A percentile compares a stretch with the other conserved stretches of the same genome.
Conservation (phyloP, 2,888 invertebrate species). For the Lysandra bellargus region DNA sequence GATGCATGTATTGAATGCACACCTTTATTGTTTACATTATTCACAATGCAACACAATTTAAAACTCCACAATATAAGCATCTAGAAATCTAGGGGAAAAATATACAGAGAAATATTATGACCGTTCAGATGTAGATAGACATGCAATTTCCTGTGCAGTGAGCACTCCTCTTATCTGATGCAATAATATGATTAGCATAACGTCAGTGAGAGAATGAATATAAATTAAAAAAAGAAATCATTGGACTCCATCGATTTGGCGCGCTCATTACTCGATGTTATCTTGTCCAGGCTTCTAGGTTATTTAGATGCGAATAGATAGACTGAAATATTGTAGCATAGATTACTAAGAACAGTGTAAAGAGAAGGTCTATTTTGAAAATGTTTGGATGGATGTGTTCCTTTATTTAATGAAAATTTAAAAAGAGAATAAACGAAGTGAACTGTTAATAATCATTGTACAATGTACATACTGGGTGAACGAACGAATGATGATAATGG, state of each 20-base stretch:
- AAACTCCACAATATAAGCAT: neutral
- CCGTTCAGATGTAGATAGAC: slow-evolving; percentile 12
- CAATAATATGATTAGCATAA: slow-evolving; percentile 26
- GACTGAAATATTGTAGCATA: neutral
- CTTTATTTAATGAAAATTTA: too few relatives aligned
- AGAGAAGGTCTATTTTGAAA: too few relatives aligned
- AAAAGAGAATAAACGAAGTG: too few relatives aligned
- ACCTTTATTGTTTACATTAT: neutral
- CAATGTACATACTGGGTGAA: too few relatives aligned
- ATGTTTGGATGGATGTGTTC: too few relatives aligned
- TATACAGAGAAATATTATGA: slow-evolving; percentile 3
- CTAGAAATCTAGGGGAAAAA: neutral
- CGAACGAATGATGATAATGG: too few relatives aligned
- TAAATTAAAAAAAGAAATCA: slow-evolving; percentile 28
- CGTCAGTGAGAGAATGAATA: slow-evolving; percentile 6
- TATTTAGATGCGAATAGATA: neutral
- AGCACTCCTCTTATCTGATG: slow-evolving; percentile 24
- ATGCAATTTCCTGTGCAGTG: slow-evolving; percentile 27
- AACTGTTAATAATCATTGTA: too few relatives aligned
- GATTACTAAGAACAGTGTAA: neutral
- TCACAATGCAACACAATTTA: neutral
- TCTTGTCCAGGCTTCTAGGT: neutral
- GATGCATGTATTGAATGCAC: too few relatives aligned
- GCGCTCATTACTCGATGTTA: slow-evolving; percentile 18
- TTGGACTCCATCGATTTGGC: neutral